Base-by-base conservation (phyloP, 2,113 vertebrate genomes). In the Pao palembangensis region DNA sequence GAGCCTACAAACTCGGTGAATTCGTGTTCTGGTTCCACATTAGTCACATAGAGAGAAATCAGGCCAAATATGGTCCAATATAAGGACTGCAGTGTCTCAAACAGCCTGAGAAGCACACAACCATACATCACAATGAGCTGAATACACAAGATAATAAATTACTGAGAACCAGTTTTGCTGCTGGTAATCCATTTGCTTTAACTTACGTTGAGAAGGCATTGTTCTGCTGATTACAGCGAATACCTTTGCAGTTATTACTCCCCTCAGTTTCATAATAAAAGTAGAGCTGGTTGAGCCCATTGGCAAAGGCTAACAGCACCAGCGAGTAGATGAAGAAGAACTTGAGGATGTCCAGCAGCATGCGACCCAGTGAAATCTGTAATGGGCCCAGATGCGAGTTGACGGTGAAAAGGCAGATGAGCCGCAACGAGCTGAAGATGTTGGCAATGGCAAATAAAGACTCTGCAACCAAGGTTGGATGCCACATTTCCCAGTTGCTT, bases 271-370 rank as follows among this genome's bases (percentile, higher is more conserved):
- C 88, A 17, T 98, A 98, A 79, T 96, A 95, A 81, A 95, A 98
- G 81, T 99, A 99, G 34, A 99, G 88, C 67, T 99, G 97, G 74
- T 98, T 98, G 55, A 99, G 92, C 50, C 96, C 97, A 61, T 99
- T 99, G 72, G 97, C 96, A 75, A 99, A 99, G 49, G 97, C 94
- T 14, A 99, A 75, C 62, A 99, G 81, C 69, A 99, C 97, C 11
- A 99, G 92, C 71, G 96, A 99, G 85, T 99, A 99, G 83, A 99
- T 99, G 88, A 99, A 99, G 0, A 99, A 92, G 88, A 99, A 99
- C 81, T 99, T 99, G 64, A 99, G 91, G 87, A 99, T 99, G 85
- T 99, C 97, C 75, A 99, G 85, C n/a, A 99, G 90, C 96, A 99
- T 99, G 71, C 97, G 93, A 66, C 96, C 96, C 75, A 99, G 87